Base-by-base conservation (phyloP, 2,888 invertebrate genomes). In the Oasisia sp. region DNA sequence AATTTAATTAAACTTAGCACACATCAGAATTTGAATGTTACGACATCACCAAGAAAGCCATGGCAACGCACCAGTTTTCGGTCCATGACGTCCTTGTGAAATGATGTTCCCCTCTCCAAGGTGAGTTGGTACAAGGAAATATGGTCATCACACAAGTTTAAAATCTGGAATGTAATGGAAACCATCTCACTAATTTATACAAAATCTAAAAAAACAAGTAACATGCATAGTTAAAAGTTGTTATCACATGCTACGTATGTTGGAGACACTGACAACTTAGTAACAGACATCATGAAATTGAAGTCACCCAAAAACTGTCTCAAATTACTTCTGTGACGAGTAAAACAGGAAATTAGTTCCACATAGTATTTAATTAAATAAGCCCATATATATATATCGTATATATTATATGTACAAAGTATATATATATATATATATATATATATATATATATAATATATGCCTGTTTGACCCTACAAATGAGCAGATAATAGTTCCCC, bases 81-180 rank as follows among this genome's bases (percentile, higher is more conserved):
- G 90, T 92, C 91, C 89, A 94, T 91, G 27, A 95, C 94, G 93
- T 94, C 93, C 92, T 95, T 95, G 92, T 94, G 95, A 11, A 96
- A 94, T 32, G 93, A 92, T 14, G 96, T 96, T 32, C 96, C 96
- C 92, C 95, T 94, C 93, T 96, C 95, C 91, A 95, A 92, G 0
- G 95, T 96, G 89, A 96, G 94, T 93, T 96, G 95, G 92, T 96
- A 96, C 56, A 95, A 92, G 1, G 95, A 95, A 12, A 95, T 92
- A 93, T 96, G 96, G 89, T 94, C 94, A 92, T 94, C 95, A 45
- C 92, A 92, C 89, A 93, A 19, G 4, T 89, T n/a, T 32, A 93
- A 1, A 11, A 93, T 89, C 92, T 93, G 45, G 5, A 93, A 93
- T 56, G n/a, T 92, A 32, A 92, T 32, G 44, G 90, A 38, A 74